Base-by-base conservation (phyloP, 1,140 invertebrate species). In the Drosophila subobscura region DNA sequence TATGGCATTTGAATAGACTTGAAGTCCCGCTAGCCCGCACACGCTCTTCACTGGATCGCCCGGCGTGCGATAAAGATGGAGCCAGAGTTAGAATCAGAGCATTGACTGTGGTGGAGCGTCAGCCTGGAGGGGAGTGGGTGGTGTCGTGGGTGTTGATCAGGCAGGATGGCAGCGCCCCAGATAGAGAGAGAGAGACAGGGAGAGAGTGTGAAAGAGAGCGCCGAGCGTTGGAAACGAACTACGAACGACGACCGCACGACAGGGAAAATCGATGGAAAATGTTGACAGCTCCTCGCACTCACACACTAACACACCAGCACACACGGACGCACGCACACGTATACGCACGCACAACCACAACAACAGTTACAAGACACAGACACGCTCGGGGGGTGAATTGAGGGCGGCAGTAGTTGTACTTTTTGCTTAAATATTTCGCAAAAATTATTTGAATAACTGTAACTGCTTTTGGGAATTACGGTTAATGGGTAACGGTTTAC, bases 1-100 rank as follows among this genome's bases (percentile, higher is more conserved):
- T 78, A 86, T 86, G 83, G 83, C 77, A 76, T 81, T 77, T 72
- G 78, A 59, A 80, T 66, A 52, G 74, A 49, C 52, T 37, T 61
- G 27, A 71, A 71, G 68, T 79, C 61, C 37, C 49, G 25, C 14
- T 20, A 46, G 4, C 33, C 33, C 33, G 33, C 51, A 41, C 47
- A 40, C 51, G 51, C 37, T 57, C 47, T 25, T 57, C 47, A 37
- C 33, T 37, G 33, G 33, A 16, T 37, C 46, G 73, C 79, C 79
- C 79, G 79, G 79, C 79, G 79, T 83, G 79, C 79, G 79, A 81
- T 64, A 52, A 37, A 80, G 72, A 80, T 41, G 66, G 66, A 37
- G 33, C 0, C 29, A 33, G 29, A 12, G 33, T 10, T 37, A 37
- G 33, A 37, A 37, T 37, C 10, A 12, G 23, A 60, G 58, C 45